phyloP scores from a whole-genome alignment of 2,888 invertebrate species.

The Alloplasta piceator region DNA sequence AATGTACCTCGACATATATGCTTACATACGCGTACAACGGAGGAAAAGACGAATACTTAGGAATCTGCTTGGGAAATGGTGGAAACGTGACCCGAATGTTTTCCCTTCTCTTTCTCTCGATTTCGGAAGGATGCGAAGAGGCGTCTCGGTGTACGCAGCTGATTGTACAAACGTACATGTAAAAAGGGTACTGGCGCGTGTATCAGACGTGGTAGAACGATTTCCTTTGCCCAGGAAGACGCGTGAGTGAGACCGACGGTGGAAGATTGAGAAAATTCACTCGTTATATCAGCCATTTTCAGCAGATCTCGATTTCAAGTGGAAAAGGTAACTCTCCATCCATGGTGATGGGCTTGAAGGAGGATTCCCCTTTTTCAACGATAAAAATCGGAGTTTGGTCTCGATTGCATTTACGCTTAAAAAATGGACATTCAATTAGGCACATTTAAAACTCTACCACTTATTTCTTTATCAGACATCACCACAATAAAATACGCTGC shows the following conservation, averaged over 20 bases:
- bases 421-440: too few relatives aligned
- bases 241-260: background rate
- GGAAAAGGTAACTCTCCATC: too few relatives aligned
- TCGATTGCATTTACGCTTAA: too few relatives aligned
- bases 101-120: constrained; percentile 39
- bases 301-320: too few relatives aligned
- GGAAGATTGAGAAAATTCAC: background rate
- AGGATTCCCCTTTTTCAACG: too few relatives aligned
- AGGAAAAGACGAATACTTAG: constrained; percentile 50
- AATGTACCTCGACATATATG: background rate
- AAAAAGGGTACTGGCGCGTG: constrained; percentile 1
- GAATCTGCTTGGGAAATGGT: constrained; percentile 59
- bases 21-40: constrained; percentile 3
- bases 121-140: constrained; percentile 41
- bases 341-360: too few relatives aligned
- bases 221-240: background rate
- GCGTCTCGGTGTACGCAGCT: constrained; percentile 28
- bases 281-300: background rate
- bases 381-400: too few relatives aligned
- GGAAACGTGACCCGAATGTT: constrained; percentile 60
- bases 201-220: constrained; percentile 14
- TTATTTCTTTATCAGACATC: too few relatives aligned
- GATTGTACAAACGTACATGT: constrained; percentile 57
- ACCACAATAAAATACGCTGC: too few relatives aligned
- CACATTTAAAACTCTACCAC: too few relatives aligned